phyloP scores from a whole-genome alignment of 2,888 invertebrate genomes.

The Gasteruption jaculator region DNA sequence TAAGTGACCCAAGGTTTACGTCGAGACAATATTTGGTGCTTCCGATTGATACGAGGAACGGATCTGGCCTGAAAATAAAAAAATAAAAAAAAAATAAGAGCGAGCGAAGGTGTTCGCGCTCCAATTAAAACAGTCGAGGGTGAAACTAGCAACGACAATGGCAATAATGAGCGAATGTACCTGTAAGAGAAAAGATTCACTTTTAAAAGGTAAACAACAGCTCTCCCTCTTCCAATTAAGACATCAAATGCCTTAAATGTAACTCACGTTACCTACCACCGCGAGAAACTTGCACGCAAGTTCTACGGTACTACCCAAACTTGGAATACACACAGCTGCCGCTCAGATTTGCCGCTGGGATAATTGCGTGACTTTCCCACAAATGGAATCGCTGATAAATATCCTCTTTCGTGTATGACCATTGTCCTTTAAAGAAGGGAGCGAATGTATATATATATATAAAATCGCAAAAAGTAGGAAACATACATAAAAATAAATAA shows the following conservation, averaged over 20 bases:
- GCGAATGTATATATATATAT: neutral
- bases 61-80: no score
- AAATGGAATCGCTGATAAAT: constrained; percentile 33
- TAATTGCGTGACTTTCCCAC: constrained; percentile 49
- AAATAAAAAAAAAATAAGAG: no score
- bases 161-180: no score
- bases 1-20: no score
- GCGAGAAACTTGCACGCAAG: constrained; percentile 29
- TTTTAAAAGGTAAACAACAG: constrained; percentile 31
- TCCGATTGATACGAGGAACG: no score
- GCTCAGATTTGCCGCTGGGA: constrained; percentile 46
- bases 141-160: no score
- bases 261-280: constrained; percentile 22
- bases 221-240: constrained; percentile 48
- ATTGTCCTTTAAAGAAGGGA: neutral
- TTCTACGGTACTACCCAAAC: constrained; percentile 33
- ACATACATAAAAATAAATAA: constrained; percentile 34
- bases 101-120: no score
- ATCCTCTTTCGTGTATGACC: no score
- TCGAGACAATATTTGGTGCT: no score
- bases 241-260: constrained; percentile 43
- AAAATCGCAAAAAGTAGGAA: neutral
- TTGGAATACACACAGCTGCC: constrained; percentile 44
- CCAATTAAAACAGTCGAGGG: no score
- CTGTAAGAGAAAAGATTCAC: no score